These are phyloP conservation scores for Apis laboriosa DNA, from an alignment of 1,140 invertebrate genomes.

Conservation along the genomic window DNA sequence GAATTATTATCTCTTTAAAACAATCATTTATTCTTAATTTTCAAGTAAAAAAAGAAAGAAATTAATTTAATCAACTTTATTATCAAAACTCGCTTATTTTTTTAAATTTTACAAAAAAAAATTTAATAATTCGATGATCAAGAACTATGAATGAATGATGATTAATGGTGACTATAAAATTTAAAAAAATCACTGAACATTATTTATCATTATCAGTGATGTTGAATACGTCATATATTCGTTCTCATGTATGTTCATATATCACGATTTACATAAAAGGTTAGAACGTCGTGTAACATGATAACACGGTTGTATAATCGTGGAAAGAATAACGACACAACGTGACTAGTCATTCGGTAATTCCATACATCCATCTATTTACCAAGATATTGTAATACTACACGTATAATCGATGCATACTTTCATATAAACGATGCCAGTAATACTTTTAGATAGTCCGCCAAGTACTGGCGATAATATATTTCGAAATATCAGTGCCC, in stretches of 20 bases:
- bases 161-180: too few relatives aligned
- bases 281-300: neutral
- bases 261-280: neutral
- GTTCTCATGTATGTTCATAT: neutral
- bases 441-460: neutral
- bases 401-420: neutral
- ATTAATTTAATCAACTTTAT: too few relatives aligned
- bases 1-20: too few relatives aligned
- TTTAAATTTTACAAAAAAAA: too few relatives aligned
- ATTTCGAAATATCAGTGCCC: neutral
- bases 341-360: neutral
- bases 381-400: constrained; percentile 9
- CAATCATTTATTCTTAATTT: too few relatives aligned
- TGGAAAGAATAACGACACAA: neutral
- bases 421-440: neutral
- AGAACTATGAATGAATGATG: too few relatives aligned
- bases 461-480: neutral
- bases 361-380: neutral
- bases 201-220: neutral
- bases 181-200: neutral
- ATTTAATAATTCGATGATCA: too few relatives aligned
- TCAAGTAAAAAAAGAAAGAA: too few relatives aligned
- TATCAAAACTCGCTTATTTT: too few relatives aligned
- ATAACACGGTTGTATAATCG: constrained; percentile 17
- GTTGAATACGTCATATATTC: neutral